A percentile compares a stretch with the other conserved stretches of the same genome.
Conservation (phyloP, 2,113 vertebrate species). For the Austrofundulus limnaeus region DNA sequence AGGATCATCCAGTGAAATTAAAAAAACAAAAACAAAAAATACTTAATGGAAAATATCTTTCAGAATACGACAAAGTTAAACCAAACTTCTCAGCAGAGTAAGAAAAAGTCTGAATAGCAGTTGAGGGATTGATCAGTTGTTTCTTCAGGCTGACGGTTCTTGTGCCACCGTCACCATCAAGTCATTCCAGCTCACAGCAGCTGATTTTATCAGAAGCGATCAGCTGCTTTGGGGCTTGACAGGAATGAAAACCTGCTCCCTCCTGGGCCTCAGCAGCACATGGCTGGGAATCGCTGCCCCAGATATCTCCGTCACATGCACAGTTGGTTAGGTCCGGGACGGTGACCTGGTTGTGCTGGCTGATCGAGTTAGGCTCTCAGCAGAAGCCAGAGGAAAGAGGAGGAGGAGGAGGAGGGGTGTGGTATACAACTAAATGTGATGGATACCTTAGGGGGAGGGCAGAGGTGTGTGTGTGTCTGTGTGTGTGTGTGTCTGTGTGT, state of each 20-base stretch:
- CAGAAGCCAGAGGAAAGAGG: conserved; percentile 61
- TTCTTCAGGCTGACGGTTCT: conserved; percentile 17
- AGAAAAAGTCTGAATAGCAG: neutral
- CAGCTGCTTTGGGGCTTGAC: conserved; percentile 52
- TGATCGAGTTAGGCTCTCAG: conserved; percentile 74
- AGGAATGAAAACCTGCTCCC: conserved; percentile 59
- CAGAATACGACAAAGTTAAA: too few relatives aligned
- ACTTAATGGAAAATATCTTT: too few relatives aligned
- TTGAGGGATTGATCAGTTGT: conserved; percentile 43
- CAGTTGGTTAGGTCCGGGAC: conserved; percentile 65
- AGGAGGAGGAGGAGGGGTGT: conserved; percentile 28
- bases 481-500: too few relatives aligned
- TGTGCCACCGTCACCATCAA: conserved; percentile 7
- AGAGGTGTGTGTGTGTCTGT: too few relatives aligned
- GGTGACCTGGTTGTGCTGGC: conserved; percentile 80
- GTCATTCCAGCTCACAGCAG: conserved; percentile 41
- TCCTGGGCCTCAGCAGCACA: conserved; percentile 60
- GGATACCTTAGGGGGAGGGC: too few relatives aligned
- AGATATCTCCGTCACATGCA: conserved; percentile 49
- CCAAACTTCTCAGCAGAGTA: too few relatives aligned
- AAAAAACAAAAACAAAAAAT: too few relatives aligned
- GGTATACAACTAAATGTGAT: too few relatives aligned
- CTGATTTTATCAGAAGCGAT: conserved; percentile 62
- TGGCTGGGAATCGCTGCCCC: conserved; percentile 62
- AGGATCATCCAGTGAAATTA: too few relatives aligned